Percentiles rank a stretch among this genome's conserved stretches.
Conservation (phyloP, 2,113 vertebrate genomes). For the Dunckerocampus dactyliophorus region DNA sequence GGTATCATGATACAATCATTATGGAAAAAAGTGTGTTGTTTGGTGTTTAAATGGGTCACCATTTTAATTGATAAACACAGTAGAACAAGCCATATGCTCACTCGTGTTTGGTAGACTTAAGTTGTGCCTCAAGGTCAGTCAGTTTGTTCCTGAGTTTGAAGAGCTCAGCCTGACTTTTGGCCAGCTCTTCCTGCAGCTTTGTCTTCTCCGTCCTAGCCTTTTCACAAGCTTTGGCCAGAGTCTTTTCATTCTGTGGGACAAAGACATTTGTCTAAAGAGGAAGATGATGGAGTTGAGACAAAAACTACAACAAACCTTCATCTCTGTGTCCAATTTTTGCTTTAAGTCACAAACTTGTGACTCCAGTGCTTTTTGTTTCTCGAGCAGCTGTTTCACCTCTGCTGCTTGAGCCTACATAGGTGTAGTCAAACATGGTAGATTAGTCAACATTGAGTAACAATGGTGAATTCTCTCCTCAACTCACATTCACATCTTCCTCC, state of each 20-base stretch:
- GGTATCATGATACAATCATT: no score
- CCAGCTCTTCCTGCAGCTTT: conserved; percentile 73
- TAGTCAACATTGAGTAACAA: background rate
- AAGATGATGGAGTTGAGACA: conserved; percentile 6
- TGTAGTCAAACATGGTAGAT: conserved; percentile 10
- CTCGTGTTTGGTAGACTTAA: conserved; percentile 82
- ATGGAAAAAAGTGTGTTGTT: background rate
- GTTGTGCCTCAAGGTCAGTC: conserved; percentile 77
- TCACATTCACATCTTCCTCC: conserved; percentile 71
- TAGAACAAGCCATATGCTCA: conserved; percentile 57
- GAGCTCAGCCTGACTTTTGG: conserved; percentile 74
- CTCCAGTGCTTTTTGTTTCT: conserved; percentile 78
- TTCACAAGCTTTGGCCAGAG: conserved; percentile 77
- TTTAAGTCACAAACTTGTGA: conserved; percentile 77
- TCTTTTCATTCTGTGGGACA: conserved; percentile 79
- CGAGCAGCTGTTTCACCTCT: conserved; percentile 73
- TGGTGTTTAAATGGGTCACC: background rate
- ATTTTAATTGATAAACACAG: background rate
- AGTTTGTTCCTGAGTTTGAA: conserved; percentile 71
- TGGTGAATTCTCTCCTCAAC: conserved; percentile 19
- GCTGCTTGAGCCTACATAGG: conserved; percentile 55
- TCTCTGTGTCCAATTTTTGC: conserved; percentile 80
- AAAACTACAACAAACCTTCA: conserved; percentile 69
- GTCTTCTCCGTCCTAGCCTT: conserved; percentile 74
- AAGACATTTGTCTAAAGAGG: conserved; percentile 13